A percentile compares a stretch with the other conserved stretches of the same genome.
Evolutionary conservation across 2,888 invertebrate genomes (phyloP).

Genomic region (Anticlea derivata): DNA sequence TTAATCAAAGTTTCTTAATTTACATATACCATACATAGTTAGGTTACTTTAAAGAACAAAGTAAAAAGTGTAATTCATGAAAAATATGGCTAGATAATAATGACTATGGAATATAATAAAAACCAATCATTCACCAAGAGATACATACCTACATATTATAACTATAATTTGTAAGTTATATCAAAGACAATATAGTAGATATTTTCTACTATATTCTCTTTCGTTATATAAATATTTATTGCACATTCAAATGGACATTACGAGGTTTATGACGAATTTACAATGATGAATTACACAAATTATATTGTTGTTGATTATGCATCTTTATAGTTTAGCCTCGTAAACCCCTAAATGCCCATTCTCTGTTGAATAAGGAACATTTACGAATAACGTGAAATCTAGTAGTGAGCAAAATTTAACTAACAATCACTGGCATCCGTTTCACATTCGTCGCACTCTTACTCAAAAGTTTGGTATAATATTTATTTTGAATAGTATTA

Average conservation of each 20-base stretch:
- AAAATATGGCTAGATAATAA: conserved; percentile 7
- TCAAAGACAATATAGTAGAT: conserved; percentile 6
- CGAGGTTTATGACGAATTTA: no score
- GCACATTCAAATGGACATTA: no score
- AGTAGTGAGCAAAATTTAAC: conserved; percentile 20
- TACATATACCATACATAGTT: no score
- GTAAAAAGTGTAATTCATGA: no score
- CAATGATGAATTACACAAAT: no score
- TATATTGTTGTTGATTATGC: neutral
- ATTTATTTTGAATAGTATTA: conserved; percentile 26
- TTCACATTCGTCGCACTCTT: conserved; percentile 13
- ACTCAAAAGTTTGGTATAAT: conserved; percentile 33
- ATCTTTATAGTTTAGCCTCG: no score
- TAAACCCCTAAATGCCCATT: conserved; percentile 8
- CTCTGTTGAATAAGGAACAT: neutral
- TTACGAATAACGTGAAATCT: neutral
- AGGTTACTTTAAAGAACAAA: neutral
- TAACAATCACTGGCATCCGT: conserved; percentile 24
- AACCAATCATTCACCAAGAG: neutral
- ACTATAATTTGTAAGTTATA: no score
- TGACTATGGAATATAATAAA: conserved; percentile 6
- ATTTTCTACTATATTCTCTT: no score
- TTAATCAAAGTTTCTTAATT: no score
- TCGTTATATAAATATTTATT: no score
- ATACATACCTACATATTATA: neutral